Evolutionary conservation across 2,113 vertebrate genomes (phyloP).

Genomic region (Lathamus discolor): DNA sequence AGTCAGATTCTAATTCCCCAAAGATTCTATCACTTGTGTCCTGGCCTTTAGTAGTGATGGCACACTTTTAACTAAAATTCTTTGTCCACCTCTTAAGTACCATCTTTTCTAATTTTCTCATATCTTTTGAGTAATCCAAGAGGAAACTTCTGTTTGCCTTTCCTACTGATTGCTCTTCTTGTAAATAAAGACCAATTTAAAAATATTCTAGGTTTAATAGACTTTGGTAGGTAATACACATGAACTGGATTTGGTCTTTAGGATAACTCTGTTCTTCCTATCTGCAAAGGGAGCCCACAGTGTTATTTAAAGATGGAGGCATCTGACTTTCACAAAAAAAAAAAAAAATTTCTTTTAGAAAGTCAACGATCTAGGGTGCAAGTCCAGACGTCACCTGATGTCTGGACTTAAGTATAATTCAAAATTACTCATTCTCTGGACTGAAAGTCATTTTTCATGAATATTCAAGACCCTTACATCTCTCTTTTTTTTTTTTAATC

Average conservation of each 20-base stretch:
- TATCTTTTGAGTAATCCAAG: not conserved
- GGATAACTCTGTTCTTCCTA: not conserved
- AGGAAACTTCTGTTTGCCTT: not conserved
- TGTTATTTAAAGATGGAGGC: not conserved
- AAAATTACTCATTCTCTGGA: constrained; percentile 8
- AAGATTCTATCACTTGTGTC: not conserved
- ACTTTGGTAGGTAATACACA: not conserved
- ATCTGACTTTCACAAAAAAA: not conserved
- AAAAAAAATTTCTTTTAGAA: not conserved
- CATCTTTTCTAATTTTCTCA: not conserved
- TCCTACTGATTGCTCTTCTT: not conserved
- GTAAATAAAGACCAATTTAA: not conserved
- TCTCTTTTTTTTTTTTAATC: not conserved
- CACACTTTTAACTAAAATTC: not conserved
- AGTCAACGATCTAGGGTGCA: not conserved
- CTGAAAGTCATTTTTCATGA: constrained; percentile 9
- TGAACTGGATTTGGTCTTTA: not conserved
- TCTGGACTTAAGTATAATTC: not conserved
- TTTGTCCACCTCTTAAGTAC: not conserved
- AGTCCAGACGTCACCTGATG: not conserved
- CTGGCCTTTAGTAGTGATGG: not conserved
- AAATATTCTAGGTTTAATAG: not conserved
- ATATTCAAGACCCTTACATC: not conserved
- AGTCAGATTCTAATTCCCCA: not conserved
- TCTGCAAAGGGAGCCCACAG: not conserved